Evolutionary conservation across 1,140 invertebrate genomes (phyloP), one percentile per base, ranked within the genome.

Genomic region (Pseudomyrmex pallidus): DNA sequence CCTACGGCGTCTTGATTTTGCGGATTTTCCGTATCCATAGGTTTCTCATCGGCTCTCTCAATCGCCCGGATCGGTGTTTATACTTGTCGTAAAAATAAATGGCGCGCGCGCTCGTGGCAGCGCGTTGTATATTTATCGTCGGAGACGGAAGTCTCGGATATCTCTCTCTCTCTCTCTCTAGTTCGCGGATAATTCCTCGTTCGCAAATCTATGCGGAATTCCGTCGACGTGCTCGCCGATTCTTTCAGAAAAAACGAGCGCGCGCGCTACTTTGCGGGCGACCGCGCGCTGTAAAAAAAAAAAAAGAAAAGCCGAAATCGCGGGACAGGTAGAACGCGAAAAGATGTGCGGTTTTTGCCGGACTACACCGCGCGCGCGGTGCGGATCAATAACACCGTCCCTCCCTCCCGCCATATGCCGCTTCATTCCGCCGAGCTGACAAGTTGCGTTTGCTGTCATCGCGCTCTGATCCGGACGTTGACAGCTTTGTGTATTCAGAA

Each of bases 301-400:
- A 35, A 35, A 35, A 35, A 35, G 46, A 57, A 83, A 90, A 88
- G 89, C 89, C 74, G 86, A 87, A 90, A 90, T 90, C 89, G 87
- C 35, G 78, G 76, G 85, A 70, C 64, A 78, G 63, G 57, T 88
- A 35, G 35, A 35, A 74, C 64, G 80, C 59, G 73, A 72, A 67
- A 83, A 80, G 59, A 46, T 56, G 56, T 35, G 46, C 52, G 78
- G 86, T 88, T 88, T 89, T 35, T 64, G 82, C 64, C 83, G 57
- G n/a, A 13, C 44, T 57, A 12, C 35, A 63, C 44, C 76, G 63
- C 57, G 63, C 13, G 50, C 10, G 10, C 50, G 50, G 13, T 52
- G 20, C 77, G 77, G 86, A 90, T 90, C 88, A 90, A 90, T 90
- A 89, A 35, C 35, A 35, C 5, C 35, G 35, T 1, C 35, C 4